A percentile compares a stretch with the other conserved stretches of the same genome.
Conservation (phyloP, 1,140 invertebrate genomes). For the Calephelis virginiensis region DNA sequence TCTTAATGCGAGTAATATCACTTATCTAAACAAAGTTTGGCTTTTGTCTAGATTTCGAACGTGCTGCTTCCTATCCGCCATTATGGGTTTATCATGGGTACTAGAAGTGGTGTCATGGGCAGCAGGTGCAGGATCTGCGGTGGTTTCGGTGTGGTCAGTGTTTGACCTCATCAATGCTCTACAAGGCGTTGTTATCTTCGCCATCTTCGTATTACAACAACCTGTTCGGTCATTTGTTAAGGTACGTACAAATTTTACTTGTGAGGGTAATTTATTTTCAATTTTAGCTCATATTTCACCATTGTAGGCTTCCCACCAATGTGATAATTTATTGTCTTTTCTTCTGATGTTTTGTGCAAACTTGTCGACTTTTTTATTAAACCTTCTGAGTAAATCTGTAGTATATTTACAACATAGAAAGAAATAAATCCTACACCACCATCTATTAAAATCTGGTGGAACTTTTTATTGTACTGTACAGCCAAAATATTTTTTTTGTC, state of each 20-base stretch:
- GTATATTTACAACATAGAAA: no score
- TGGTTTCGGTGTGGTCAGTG: slow-evolving; percentile 75
- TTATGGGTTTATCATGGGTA: slow-evolving; percentile 80
- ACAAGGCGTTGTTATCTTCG: slow-evolving; percentile 78
- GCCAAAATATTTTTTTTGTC: no score
- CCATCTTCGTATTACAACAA: slow-evolving; percentile 79
- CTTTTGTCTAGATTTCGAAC: slow-evolving; percentile 66
- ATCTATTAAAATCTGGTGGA: no score
- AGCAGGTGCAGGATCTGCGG: slow-evolving; percentile 57
- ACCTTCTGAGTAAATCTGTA: no score
- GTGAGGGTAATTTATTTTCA: no score
- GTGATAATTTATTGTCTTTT: no score
- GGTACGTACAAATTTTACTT: slow-evolving; percentile 33
- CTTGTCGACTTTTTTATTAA: no score
- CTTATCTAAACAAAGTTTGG: neutral
- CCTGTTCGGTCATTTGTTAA: slow-evolving; percentile 68
- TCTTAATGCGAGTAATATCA: neutral
- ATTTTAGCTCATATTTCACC: no score
- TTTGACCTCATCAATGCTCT: slow-evolving; percentile 78
- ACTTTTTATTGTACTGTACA: no score
- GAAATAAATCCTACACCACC: no score
- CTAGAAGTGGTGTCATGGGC: slow-evolving; percentile 79
- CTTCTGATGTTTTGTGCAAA: no score
- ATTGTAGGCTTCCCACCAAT: no score
- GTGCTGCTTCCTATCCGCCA: slow-evolving; percentile 74